A percentile compares a stretch with the other conserved stretches of the same genome.
Conservation (phyloP, 2,113 vertebrate genomes). For the Trematomus loennbergii region DNA sequence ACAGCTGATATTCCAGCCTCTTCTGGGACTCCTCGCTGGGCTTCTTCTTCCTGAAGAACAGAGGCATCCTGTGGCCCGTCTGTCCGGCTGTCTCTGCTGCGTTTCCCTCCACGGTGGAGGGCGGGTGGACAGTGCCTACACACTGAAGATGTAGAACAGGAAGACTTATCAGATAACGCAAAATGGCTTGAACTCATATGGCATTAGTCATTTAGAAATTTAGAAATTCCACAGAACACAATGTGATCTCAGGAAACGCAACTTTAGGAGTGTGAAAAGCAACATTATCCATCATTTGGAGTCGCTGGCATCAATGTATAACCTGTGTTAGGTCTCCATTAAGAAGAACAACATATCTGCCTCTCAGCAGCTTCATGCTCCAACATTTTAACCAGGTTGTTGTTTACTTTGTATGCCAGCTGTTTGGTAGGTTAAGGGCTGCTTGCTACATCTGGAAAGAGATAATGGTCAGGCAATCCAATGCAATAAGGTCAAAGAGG, state of each 20-base stretch:
- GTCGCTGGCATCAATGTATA: background rate
- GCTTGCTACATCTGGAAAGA: background rate
- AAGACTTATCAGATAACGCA: background rate
- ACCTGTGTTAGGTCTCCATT: background rate
- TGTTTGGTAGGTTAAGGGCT: background rate
- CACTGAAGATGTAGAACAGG: background rate
- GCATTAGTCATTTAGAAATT: background rate
- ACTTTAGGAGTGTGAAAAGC: background rate
- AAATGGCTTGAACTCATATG: background rate
- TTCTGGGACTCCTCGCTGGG: slow-evolving; percentile 90
- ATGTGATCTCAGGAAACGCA: background rate
- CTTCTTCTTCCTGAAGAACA: slow-evolving; percentile 94
- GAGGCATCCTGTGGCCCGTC: slow-evolving; percentile 86
- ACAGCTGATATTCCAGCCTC: slow-evolving; percentile 93
- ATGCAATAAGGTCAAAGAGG: too few species aligned
- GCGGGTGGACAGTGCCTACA: background rate
- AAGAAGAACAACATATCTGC: background rate
- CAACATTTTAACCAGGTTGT: background rate
- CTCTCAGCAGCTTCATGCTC: background rate
- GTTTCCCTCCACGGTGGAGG: background rate
- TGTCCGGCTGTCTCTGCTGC: slow-evolving; percentile 3
- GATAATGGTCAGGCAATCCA: too few species aligned
- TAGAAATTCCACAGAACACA: background rate
- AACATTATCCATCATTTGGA: background rate
- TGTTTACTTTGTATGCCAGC: background rate